Evolutionary conservation across 2,888 invertebrate genomes (phyloP).

Genomic region (Agriopis leucophaearia): DNA sequence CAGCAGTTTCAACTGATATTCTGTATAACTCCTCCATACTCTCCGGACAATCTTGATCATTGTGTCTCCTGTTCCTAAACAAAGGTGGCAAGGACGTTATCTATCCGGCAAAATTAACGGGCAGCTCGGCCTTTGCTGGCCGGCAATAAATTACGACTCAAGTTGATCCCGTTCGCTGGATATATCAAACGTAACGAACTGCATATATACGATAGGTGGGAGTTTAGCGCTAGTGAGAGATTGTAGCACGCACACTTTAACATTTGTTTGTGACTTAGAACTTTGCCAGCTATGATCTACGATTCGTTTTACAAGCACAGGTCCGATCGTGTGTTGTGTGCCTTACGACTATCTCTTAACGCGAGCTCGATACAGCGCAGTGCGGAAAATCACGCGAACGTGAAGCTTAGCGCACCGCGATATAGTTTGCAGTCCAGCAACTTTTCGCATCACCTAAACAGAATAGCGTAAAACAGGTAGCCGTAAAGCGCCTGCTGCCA

Average conservation of each 20-base stretch:
- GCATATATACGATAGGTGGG: conserved; percentile 5
- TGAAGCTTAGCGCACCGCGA: too few species aligned
- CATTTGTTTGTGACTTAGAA: background rate
- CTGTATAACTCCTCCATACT: background rate
- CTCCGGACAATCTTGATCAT: conserved; percentile 23
- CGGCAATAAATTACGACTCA: conserved; percentile 75
- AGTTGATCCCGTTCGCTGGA: conserved; percentile 75
- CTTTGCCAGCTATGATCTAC: background rate
- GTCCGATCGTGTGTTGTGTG: too few species aligned
- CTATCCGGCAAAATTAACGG: conserved; percentile 73
- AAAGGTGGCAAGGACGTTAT: conserved; percentile 70
- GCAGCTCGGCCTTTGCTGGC: conserved; percentile 59
- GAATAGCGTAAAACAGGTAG: too few species aligned
- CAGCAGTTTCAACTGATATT: background rate
- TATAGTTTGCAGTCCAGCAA: too few species aligned
- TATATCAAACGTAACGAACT: conserved; percentile 75
- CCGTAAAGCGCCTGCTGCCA: too few species aligned
- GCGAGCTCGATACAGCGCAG: too few species aligned
- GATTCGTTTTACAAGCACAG: background rate
- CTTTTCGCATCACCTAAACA: too few species aligned
- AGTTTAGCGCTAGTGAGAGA: background rate
- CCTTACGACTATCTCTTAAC: too few species aligned
- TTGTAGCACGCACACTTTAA: conserved; percentile 7
- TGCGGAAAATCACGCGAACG: too few species aligned
- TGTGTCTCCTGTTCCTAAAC: conserved; percentile 54